Percentiles rank a stretch among this genome's conserved stretches.
Conservation (phyloP, 2,888 invertebrate species). For the Junonia oenone region DNA sequence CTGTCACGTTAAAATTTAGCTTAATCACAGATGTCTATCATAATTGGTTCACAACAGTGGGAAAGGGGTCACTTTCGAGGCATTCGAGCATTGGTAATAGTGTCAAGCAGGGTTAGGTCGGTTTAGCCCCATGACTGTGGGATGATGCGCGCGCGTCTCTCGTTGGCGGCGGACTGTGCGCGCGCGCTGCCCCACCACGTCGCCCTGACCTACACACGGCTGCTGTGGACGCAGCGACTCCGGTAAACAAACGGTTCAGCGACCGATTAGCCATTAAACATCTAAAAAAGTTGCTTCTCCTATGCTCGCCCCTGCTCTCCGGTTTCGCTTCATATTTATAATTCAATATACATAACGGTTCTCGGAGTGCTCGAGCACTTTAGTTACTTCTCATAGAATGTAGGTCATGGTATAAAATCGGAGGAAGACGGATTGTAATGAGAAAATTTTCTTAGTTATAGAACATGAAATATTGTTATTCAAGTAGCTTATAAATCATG, state of each 20-base stretch:
- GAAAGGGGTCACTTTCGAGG: slow-evolving; percentile 56
- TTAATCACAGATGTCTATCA: slow-evolving; percentile 55
- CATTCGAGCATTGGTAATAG: slow-evolving; percentile 48
- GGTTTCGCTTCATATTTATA: slow-evolving; percentile 58
- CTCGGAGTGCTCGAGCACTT: slow-evolving; percentile 57
- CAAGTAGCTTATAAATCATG: background rate
- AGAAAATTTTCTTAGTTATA: background rate
- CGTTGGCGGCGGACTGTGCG: slow-evolving; percentile 55
- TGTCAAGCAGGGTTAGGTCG: slow-evolving; percentile 41
- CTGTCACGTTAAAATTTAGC: slow-evolving; percentile 49
- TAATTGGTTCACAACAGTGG: slow-evolving; percentile 55
- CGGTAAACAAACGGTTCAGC: slow-evolving; percentile 77
- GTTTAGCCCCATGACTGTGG: slow-evolving; percentile 54
- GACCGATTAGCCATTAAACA: slow-evolving; percentile 66
- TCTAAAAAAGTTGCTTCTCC: slow-evolving; percentile 45
- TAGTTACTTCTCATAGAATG: slow-evolving; percentile 50
- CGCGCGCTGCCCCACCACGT: slow-evolving; percentile 49
- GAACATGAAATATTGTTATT: background rate
- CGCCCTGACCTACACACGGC: slow-evolving; percentile 69
- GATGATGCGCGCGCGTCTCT: slow-evolving; percentile 51
- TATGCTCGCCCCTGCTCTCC: slow-evolving; percentile 37
- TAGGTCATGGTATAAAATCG: slow-evolving; percentile 58
- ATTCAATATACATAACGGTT: slow-evolving; percentile 72
- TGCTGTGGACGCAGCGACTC: slow-evolving; percentile 53
- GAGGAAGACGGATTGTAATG: slow-evolving; percentile 26